Conservation (phyloP, 1,140 invertebrate species). For the Drosophila burlai region DNA sequence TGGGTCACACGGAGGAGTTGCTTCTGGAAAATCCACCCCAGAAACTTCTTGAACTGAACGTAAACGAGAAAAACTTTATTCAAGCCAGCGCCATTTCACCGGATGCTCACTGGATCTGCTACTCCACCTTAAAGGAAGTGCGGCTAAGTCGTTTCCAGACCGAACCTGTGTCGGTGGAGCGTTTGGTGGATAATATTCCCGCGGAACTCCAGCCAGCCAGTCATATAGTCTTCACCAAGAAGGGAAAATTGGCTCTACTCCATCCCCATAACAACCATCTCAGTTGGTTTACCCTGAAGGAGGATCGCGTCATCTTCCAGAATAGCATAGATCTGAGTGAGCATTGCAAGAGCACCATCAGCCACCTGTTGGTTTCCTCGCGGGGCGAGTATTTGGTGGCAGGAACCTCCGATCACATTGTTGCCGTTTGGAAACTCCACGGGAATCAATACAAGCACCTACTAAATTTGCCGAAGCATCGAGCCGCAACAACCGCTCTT, state of each 20-base stretch:
- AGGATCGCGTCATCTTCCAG: conserved; percentile 12
- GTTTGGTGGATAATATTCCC: conserved; percentile 85
- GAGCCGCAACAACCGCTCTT: conserved; percentile 88
- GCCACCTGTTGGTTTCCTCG: conserved; percentile 57
- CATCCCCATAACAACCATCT: conserved; percentile 58
- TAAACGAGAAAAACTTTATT: conserved; percentile 21
- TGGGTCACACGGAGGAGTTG: conserved; percentile 32
- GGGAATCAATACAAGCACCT: conserved; percentile 86
- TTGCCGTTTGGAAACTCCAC: conserved; percentile 87
- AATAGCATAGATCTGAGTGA: conserved; percentile 31
- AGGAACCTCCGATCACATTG: conserved; percentile 87
- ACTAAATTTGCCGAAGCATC: conserved; percentile 88
- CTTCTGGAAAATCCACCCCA: conserved; percentile 86
- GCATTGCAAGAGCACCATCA: conserved; percentile 23
- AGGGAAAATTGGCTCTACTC: conserved; percentile 83
- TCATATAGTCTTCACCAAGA: conserved; percentile 85
- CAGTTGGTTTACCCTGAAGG: conserved; percentile 45
- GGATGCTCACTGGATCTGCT: conserved; percentile 89
- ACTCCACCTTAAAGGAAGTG: conserved; percentile 89
- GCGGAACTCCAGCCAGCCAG: conserved; percentile 83
- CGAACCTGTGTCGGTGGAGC: conserved; percentile 67
- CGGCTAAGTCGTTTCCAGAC: conserved; percentile 86
- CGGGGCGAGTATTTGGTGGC: conserved; percentile 88
- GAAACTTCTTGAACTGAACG: conserved; percentile 88
- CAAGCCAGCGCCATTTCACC: conserved; percentile 88